Evolutionary conservation across 2,797 vertebrate genomes (phyloP).

Genomic region (Falco cherrug): DNA sequence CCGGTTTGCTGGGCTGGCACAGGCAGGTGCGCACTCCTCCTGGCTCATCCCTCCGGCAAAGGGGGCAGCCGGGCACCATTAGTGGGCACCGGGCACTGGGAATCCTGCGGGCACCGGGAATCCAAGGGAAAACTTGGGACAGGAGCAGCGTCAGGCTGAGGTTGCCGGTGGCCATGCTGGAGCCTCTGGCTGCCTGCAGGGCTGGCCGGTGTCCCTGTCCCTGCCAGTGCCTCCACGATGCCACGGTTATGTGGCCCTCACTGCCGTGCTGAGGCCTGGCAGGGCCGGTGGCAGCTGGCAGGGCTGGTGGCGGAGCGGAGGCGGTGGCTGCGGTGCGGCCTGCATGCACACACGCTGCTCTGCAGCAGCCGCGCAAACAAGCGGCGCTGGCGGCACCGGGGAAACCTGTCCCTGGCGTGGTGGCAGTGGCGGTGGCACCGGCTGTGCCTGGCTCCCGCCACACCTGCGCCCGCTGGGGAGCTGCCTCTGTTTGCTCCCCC

Average conservation of each 20-base stretch:
- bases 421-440: neutral
- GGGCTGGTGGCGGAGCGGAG: neutral
- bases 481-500: neutral
- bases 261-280: accelerated
- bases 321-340: neutral
- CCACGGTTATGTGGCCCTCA: neutral
- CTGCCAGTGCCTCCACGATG: neutral
- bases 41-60: neutral
- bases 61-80: neutral
- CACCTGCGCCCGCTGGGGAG: neutral
- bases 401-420: neutral
- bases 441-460: accelerated
- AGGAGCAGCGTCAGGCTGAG: neutral
- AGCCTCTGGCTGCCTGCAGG: neutral
- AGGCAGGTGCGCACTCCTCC: neutral
- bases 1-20: neutral
- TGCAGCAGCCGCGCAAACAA: neutral
- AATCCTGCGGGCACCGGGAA: neutral
- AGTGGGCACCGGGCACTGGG: neutral
- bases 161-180: neutral
- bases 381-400: neutral
- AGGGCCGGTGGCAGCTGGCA: neutral
- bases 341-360: neutral
- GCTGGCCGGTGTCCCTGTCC: neutral
- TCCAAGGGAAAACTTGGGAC: neutral